Evolutionary conservation across 2,113 vertebrate genomes (phyloP).

Genomic region (Malurus alboscapulatus): DNA sequence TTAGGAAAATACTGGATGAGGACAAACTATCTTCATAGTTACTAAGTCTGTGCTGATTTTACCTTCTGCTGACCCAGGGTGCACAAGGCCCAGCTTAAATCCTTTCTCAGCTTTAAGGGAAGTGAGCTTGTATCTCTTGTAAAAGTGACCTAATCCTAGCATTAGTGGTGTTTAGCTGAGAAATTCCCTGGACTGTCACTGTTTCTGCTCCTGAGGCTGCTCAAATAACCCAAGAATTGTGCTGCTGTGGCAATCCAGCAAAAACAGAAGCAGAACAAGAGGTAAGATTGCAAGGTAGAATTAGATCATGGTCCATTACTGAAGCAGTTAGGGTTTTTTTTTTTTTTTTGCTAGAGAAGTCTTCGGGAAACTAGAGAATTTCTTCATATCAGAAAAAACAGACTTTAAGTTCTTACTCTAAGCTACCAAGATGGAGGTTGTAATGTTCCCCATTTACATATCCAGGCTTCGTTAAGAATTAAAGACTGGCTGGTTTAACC

Average conservation of each 20-base stretch:
- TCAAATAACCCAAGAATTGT: background rate
- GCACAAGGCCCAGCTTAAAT: background rate
- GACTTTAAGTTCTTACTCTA: background rate
- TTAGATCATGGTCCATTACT: background rate
- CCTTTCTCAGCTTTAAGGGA: background rate
- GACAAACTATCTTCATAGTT: background rate
- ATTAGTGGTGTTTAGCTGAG: background rate
- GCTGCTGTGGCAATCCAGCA: background rate
- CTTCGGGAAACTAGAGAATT: background rate
- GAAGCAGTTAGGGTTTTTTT: rapidly evolving
- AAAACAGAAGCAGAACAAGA: background rate
- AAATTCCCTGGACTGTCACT: background rate
- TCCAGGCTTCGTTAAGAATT: background rate
- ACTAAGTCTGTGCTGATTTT: background rate
- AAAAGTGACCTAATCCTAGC: background rate
- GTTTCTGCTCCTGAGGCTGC: background rate
- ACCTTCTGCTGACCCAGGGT: background rate
- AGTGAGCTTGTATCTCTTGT: background rate
- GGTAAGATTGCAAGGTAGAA: background rate
- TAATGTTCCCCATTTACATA: background rate
- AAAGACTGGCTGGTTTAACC: background rate
- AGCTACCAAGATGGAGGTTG: background rate
- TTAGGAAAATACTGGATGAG: background rate
- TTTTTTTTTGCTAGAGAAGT: background rate
- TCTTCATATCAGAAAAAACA: background rate